Evolutionary conservation across 2,888 invertebrate species (phyloP), one percentile per base, ranked within the genome.

Genomic region (Phalera bucephala): DNA sequence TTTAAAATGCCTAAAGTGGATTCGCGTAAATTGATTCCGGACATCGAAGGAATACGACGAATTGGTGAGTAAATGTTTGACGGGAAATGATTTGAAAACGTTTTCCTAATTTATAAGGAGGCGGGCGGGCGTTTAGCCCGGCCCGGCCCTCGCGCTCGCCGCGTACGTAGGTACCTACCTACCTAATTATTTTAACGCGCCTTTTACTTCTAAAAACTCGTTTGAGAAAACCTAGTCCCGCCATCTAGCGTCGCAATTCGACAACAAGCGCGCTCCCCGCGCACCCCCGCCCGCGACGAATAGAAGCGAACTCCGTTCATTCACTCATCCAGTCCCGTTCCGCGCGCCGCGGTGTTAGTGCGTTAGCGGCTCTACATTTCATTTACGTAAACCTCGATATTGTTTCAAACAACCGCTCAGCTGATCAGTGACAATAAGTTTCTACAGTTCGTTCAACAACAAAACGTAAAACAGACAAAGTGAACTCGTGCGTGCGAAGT

Each of bases 361-460:
- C 65, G 80, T 44, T 51, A 61, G 7, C 32, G 8, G 3, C 5
- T 14, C 7, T 20, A 15, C 36, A 17, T 34, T 40, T 17, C 19
- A 44, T 64, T 68, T 64, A 66, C 70, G 72, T 69, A 71, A 73
- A 72, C 69, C 63, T 61, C 78, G 81, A 69, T 80, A 80, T 85
- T 86, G 82, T 84, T 82, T 71, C 65, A 77, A 82, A 84, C 81
- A 80, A 69, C 71, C 80, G 75, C 81, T 74, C 88, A 87, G 87
- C 86, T 89, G 86, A 80, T 86, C 74, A 64, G 73, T 82, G 78
- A 76, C 73, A 75, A 70, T 68, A 70, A 70, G 54, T 62, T 66
- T 34, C 32, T 47, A 31, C 33, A 44, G 50, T 40, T 45, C 32
- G 40, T 41, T 29, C 37, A 36, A 57, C 37, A 56, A 34, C 41